These are phyloP conservation scores for Neomicropteryx cornuta DNA, from an alignment of 1,140 invertebrate genomes.

Conservation along the genomic window DNA sequence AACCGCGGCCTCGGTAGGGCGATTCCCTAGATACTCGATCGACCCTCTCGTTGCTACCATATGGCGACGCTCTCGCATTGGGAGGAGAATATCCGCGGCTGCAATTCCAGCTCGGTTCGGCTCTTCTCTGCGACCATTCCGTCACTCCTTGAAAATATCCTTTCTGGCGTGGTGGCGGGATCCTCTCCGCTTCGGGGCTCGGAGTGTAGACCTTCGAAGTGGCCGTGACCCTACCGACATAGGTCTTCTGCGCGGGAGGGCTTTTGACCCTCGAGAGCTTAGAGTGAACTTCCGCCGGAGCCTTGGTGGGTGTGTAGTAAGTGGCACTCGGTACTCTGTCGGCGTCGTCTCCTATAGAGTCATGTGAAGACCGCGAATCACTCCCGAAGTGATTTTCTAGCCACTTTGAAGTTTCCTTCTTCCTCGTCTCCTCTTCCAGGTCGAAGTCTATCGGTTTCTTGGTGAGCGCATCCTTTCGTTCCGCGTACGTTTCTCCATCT, in stretches of 20 bases:
- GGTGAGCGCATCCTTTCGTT: conserved; percentile 67
- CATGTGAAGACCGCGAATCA: conserved; percentile 65
- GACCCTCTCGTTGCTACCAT: conserved; percentile 35
- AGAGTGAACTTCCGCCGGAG: conserved; percentile 36
- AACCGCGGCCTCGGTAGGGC: conserved; percentile 27
- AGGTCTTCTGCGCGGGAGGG: conserved; percentile 25
- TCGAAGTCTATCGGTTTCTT: conserved; percentile 71
- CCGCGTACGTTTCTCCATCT: conserved; percentile 39
- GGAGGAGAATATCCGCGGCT: conserved; percentile 34
- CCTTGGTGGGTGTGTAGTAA: conserved; percentile 71
- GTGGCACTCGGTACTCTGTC: conserved; percentile 47
- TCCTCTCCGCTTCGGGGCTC: conserved; percentile 28
- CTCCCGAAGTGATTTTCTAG: conserved; percentile 82
- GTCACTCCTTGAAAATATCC: conserved; percentile 60
- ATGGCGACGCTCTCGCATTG: conserved; percentile 31
- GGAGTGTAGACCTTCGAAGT: conserved; percentile 34
- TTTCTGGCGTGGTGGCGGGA: conserved; percentile 26
- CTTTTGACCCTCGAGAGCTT: conserved; percentile 33
- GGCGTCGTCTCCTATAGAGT: conserved; percentile 41
- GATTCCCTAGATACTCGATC: conserved; percentile 35
- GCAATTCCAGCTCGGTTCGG: conserved; percentile 33
- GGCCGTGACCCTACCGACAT: conserved; percentile 26
- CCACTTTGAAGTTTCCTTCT: conserved; percentile 83
- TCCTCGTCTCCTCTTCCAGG: conserved; percentile 77
- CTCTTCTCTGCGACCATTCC: conserved; percentile 63